Conservation (phyloP, 2,113 vertebrate genomes). For the Caracal caracal region DNA sequence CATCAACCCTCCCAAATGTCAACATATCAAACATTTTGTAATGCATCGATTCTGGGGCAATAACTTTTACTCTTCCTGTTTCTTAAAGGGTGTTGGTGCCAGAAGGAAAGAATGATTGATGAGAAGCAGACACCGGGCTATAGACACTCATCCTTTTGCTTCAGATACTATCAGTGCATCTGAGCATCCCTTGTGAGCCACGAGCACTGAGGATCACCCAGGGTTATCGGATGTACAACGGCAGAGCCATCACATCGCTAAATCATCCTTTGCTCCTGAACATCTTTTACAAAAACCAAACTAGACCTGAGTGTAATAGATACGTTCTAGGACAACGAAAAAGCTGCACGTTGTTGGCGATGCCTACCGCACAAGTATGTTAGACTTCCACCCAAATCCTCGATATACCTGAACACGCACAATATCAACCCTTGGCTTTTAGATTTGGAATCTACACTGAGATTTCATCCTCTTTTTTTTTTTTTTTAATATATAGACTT, state of each 20-base stretch:
- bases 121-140: conserved; percentile 86
- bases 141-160: conserved; percentile 87
- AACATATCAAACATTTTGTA: conserved; percentile 80
- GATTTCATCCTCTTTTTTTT: neutral
- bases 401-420: conserved; percentile 72
- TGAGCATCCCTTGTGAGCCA: conserved; percentile 74
- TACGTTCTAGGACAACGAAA: conserved; percentile 65
- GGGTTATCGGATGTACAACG: conserved; percentile 78
- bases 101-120: conserved; percentile 91
- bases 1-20: conserved; percentile 85
- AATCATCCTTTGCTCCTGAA: conserved; percentile 76
- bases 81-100: conserved; percentile 88
- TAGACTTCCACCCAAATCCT: conserved; percentile 85
- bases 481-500: neutral
- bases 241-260: conserved; percentile 76
- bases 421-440: conserved; percentile 59
- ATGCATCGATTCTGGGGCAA: conserved; percentile 82
- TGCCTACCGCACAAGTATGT: conserved; percentile 82
- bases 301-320: conserved; percentile 59
- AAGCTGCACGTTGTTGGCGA: conserved; percentile 67
- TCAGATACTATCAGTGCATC: conserved; percentile 74
- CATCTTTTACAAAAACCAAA: conserved; percentile 75
- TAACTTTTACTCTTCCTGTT: conserved; percentile 90
- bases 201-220: conserved; percentile 78
- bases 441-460: conserved; percentile 79